Base-by-base conservation (phyloP, 2,797 vertebrate species). In the Anguilla pacifica region DNA sequence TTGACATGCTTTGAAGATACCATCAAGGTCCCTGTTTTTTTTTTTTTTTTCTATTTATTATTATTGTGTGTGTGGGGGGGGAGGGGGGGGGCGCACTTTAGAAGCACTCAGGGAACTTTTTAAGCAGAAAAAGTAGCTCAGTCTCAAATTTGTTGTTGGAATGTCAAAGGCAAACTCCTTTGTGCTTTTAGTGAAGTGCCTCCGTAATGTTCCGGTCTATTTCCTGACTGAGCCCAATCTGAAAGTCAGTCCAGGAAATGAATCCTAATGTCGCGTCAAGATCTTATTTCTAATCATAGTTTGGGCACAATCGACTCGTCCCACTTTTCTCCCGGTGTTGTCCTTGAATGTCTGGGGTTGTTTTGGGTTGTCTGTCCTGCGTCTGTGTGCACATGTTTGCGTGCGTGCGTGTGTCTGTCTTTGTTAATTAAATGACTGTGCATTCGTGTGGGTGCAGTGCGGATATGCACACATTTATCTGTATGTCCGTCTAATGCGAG, bases 1-100 rank as follows among this genome's bases (percentile, higher is more conserved):
- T 96, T 94, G 93, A 92, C 93, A 84, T 93, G 92, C 94, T 96
- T 95, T 95, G 92, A 94, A 94, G 95, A 93, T 90, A 93, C 92
- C 91, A 90, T 92, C 84, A 91, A 86, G 88, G 77, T 19, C 77
- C 25, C 64, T 6, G 10, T 79, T 79, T 31, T 43, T 39, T 79
- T 79, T 46, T 39, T 1, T 17, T 79, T 19, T 74, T 49, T 81
- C 25, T 77, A 17, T 39, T 1, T 17, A 77, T 9, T 31, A 13
- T 43, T 17, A 6, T 22, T 49, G 10, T 55, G 2, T 57, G 39
- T 39, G 39, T 57, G 55, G 1, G 15, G 55, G 55, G 55, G 61
- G 22, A 0, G 6, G 17, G 59, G 59, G 59, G 59, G 57, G 13
- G 17, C 0, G 5, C 22, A 67, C 22, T 9, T 51, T 3, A 46